A percentile compares a stretch with the other conserved stretches of the same genome.
Evolutionary conservation across 2,113 vertebrate genomes (phyloP).

Genomic region (Pterocles gutturalis): DNA sequence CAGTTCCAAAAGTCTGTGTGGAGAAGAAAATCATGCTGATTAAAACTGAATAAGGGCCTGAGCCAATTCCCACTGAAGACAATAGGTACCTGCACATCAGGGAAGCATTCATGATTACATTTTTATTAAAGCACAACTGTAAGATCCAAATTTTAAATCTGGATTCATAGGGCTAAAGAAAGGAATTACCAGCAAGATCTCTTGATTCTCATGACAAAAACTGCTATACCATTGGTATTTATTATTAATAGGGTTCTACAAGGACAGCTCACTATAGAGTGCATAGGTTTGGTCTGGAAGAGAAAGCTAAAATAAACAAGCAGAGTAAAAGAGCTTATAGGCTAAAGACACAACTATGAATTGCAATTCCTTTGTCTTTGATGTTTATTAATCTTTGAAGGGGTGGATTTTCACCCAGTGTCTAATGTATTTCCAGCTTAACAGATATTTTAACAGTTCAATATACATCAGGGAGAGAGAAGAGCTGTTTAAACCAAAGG

Average conservation of each 20-base stretch:
- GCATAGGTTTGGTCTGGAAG: neutral
- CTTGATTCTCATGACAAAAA: neutral
- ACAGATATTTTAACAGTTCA: slow-evolving; percentile 59
- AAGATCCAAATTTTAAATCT: neutral
- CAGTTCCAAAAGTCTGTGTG: slow-evolving; percentile 34
- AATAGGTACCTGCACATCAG: neutral
- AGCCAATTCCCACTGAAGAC: neutral
- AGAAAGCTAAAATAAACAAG: slow-evolving; percentile 20
- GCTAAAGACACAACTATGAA: slow-evolving; percentile 19
- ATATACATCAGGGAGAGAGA: slow-evolving; percentile 24
- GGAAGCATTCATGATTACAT: neutral
- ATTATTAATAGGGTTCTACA: neutral
- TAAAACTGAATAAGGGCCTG: slow-evolving; percentile 22
- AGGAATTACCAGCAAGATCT: neutral
- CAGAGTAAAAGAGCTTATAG: slow-evolving; percentile 30
- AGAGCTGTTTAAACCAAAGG: slow-evolving; percentile 35
- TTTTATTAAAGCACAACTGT: neutral
- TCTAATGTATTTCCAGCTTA: slow-evolving; percentile 54
- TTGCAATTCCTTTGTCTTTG: slow-evolving; percentile 21
- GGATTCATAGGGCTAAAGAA: neutral
- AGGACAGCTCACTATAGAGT: neutral
- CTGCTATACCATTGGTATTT: neutral
- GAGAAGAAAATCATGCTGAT: neutral
- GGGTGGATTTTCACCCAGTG: slow-evolving; percentile 45
- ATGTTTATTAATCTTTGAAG: slow-evolving; percentile 48